Evolutionary conservation across 2,888 invertebrate genomes (phyloP).

Genomic region (Dendrolimus houi): DNA sequence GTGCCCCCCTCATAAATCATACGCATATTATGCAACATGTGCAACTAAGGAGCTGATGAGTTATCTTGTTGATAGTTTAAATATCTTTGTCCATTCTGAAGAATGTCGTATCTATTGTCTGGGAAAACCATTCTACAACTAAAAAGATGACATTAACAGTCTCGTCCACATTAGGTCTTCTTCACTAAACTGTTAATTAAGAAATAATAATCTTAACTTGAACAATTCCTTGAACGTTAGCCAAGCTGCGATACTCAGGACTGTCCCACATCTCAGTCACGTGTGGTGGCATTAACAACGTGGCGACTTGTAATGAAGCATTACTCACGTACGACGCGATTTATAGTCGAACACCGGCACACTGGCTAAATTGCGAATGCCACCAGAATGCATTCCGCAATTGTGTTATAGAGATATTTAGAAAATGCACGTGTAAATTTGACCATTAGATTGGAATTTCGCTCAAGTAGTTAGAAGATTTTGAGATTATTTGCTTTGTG

Average conservation of each 20-base stretch:
- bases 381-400: slow-evolving; percentile 24
- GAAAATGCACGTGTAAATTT: slow-evolving; percentile 26
- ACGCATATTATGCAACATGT: too few relatives aligned
- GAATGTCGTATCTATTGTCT: too few relatives aligned
- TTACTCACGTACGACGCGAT: slow-evolving; percentile 42
- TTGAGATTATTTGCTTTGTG: not conserved
- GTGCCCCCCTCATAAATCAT: too few relatives aligned
- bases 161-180: not conserved
- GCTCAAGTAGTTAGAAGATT: not conserved
- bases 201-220: not conserved
- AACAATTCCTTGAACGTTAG: not conserved
- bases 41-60: too few relatives aligned
- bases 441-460: slow-evolving; percentile 3
- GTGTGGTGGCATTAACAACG: slow-evolving; percentile 1
- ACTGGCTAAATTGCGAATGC: slow-evolving; percentile 38
- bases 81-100: too few relatives aligned
- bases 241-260: not conserved
- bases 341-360: slow-evolving; percentile 27
- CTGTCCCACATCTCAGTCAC: not conserved
- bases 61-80: too few relatives aligned
- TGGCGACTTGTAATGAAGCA: slow-evolving; percentile 41
- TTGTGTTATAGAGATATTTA: slow-evolving; percentile 24
- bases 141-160: too few relatives aligned
- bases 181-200: not conserved
- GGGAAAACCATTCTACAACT: too few relatives aligned